Conservation (phyloP, 2,113 vertebrate genomes). For the Paralichthys olivaceus region DNA sequence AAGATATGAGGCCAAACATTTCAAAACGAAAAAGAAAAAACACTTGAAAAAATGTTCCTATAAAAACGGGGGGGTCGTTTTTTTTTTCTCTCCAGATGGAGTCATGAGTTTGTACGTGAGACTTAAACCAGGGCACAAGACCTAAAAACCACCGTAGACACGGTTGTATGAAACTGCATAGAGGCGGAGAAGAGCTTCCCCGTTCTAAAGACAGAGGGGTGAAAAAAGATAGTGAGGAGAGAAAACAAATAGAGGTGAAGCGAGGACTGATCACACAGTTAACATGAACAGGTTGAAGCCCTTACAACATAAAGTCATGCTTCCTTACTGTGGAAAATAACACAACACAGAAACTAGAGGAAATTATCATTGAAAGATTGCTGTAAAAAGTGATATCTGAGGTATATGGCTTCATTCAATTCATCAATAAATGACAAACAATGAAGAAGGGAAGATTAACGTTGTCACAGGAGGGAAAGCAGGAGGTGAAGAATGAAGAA, state of each 20-base stretch:
- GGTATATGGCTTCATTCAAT: slow-evolving; percentile 77
- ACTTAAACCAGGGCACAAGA: slow-evolving; percentile 55
- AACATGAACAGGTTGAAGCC: slow-evolving; percentile 62
- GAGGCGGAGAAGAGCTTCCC: slow-evolving; percentile 28
- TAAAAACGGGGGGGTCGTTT: slow-evolving; percentile 44
- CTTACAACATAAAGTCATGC: slow-evolving; percentile 64
- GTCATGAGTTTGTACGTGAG: slow-evolving; percentile 58
- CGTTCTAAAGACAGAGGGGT: slow-evolving; percentile 12
- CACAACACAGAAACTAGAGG: slow-evolving; percentile 60
- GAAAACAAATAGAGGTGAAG: slow-evolving; percentile 1
- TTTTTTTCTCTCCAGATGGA: slow-evolving; percentile 44
- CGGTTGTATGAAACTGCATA: slow-evolving; percentile 43
- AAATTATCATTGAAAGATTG: slow-evolving; percentile 53
- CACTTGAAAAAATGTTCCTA: slow-evolving; percentile 42
- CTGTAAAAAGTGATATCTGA: slow-evolving; percentile 64
- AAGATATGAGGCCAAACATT: slow-evolving; percentile 39
- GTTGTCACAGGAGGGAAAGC: neutral
- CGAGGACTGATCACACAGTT: slow-evolving; percentile 10
- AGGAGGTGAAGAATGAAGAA: slow-evolving; percentile 1
- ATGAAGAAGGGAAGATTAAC: neutral
- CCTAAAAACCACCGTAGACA: slow-evolving; percentile 18
- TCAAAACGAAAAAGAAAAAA: slow-evolving; percentile 34
- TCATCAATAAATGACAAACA: slow-evolving; percentile 35
- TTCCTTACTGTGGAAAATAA: slow-evolving; percentile 56
- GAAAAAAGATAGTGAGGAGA: neutral